A percentile compares a stretch with the other conserved stretches of the same genome.
Evolutionary conservation across 2,113 vertebrate species (phyloP).

Genomic region (Sebastes fasciatus): DNA sequence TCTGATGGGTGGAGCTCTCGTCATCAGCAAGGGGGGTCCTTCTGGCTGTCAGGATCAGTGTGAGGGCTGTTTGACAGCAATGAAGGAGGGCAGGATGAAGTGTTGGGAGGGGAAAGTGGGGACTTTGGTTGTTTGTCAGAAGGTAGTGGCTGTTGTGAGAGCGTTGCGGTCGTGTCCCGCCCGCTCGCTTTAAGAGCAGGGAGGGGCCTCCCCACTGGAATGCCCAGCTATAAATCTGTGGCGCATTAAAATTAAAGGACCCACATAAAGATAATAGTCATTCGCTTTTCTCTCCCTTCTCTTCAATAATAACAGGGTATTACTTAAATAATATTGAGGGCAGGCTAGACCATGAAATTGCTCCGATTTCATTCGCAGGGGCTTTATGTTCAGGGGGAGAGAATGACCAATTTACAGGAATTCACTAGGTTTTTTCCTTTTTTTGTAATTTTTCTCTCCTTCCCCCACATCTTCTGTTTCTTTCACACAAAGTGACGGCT

Average conservation of each 20-base stretch:
- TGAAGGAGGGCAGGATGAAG: conserved; percentile 29
- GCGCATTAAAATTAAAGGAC: conserved; percentile 90
- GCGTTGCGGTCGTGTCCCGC: conserved; percentile 75
- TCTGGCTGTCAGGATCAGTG: background rate
- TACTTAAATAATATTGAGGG: conserved; percentile 87
- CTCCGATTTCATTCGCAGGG: conserved; percentile 81
- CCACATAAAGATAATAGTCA: conserved; percentile 90
- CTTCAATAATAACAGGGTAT: conserved; percentile 89
- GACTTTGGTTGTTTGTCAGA: conserved; percentile 75
- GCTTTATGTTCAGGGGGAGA: conserved; percentile 71
- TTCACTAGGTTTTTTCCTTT: conserved; percentile 62
- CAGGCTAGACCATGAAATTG: conserved; percentile 85
- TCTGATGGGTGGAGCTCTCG: background rate
- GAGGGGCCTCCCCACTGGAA: conserved; percentile 85
- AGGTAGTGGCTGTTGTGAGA: conserved; percentile 75
- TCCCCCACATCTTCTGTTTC: conserved; percentile 46
- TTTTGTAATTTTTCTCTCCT: conserved; percentile 58
- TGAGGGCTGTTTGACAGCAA: conserved; percentile 11
- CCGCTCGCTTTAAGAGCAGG: conserved; percentile 83
- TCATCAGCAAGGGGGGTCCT: background rate
- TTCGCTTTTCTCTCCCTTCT: conserved; percentile 81
- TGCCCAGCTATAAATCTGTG: conserved; percentile 89
- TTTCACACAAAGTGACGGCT: conserved; percentile 51
- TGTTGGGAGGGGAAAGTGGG: conserved; percentile 49
- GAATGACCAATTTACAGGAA: conserved; percentile 79